Base-by-base conservation (phyloP, 2,888 invertebrate species). In the Tortrix viridana region DNA sequence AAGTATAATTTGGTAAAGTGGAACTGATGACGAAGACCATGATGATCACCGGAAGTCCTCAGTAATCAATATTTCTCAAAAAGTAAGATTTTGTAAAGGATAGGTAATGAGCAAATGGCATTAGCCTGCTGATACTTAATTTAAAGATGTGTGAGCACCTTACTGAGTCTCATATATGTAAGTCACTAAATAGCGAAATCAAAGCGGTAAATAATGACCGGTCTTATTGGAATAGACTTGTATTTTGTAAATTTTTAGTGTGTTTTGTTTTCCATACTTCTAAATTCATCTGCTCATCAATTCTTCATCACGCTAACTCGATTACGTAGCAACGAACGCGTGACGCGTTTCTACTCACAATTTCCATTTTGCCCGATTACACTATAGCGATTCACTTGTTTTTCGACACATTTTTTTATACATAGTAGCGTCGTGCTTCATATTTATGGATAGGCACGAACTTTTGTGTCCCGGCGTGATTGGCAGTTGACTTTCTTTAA, bases 321-420 rank as follows among this genome's bases (percentile, higher is more conserved):
- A 71, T 78, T 79, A 74, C 74, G 74, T 75, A 77, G 77, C 72
- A 78, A 77, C 70, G 71, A 72, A 77, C 71, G 75, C 78, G 79
- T 80, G 80, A 76, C 74, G 72, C 54, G 67, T 67, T 65, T 49
- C 64, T 58, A 68, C 63, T 65, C 60, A 64, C 62, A 69, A 69
- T 71, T 65, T 56, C 63, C 62, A 62, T 62, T 61, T 57, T 52
- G 49, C 23, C 50, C 56, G 38, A 62, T 73, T 71, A 73, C 71
- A 68, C 63, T 74, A 75, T 71, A 74, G 76, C 74, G 73, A 74
- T 44, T 70, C 69, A 70, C 66, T 69, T 73, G 71, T 69, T 66
- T 71, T 69, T 56, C 20, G 44, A 50, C 54, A 48, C 32, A 41
- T 26, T 43, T 47, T 49, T 18, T 14, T 38, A 41, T 47, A 22